Evolutionary conservation across 2,797 vertebrate genomes (phyloP).

Genomic region (Acrocephalus scirpaceus): DNA sequence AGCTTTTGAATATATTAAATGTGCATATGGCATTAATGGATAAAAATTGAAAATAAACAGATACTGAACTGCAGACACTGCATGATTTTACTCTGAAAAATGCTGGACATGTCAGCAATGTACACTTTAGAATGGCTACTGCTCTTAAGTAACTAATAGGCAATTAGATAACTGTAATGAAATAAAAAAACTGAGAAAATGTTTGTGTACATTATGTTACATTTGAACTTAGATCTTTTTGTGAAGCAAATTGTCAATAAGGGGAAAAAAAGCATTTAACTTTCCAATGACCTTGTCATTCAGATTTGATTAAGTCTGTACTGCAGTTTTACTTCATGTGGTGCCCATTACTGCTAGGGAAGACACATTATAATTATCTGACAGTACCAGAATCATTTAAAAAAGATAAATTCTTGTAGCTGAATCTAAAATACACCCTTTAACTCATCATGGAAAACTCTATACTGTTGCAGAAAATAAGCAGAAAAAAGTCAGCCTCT

Average conservation of each 20-base stretch:
- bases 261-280: constrained; percentile 31
- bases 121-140: background rate
- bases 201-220: constrained; percentile 19
- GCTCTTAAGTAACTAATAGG: constrained; percentile 45
- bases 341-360: constrained; percentile 50
- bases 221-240: constrained; percentile 35
- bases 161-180: background rate
- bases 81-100: background rate
- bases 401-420: constrained; percentile 1
- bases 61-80: background rate
- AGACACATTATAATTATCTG: constrained; percentile 67
- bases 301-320: constrained; percentile 65
- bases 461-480: background rate
- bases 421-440: constrained; percentile 31
- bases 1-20: background rate
- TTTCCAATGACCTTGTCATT: constrained; percentile 73
- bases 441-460: background rate
- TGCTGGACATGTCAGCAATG: background rate
- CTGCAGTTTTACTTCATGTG: constrained; percentile 61
- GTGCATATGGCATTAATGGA: background rate
- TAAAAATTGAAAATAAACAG: background rate
- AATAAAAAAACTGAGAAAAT: constrained; percentile 54
- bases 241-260: background rate
- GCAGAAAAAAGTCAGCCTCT: background rate
- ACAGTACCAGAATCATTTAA: background rate